A percentile compares a stretch with the other conserved stretches of the same genome.
Evolutionary conservation across 1,140 invertebrate species (phyloP).

Genomic region (Lutraria rhynchaena): DNA sequence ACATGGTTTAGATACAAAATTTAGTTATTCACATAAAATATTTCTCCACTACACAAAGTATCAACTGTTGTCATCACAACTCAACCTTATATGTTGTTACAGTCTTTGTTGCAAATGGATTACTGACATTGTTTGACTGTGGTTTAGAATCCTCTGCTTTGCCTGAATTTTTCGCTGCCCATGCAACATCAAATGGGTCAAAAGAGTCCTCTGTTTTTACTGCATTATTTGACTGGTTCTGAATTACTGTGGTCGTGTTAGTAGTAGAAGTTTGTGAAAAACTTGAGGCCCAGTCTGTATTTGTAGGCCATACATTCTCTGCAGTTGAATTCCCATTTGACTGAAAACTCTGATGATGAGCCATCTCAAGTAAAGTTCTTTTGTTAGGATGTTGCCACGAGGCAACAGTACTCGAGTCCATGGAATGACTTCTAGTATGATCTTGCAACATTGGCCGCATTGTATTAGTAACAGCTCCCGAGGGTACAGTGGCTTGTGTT

Average conservation of each 20-base stretch:
- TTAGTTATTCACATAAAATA: too few species aligned
- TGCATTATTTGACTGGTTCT: constrained; percentile 66
- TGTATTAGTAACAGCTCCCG: constrained; percentile 64
- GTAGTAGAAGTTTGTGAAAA: constrained; percentile 57
- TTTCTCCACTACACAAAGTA: too few species aligned
- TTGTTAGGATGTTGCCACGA: constrained; percentile 60
- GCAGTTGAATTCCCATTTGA: constrained; percentile 62
- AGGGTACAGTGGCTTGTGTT: constrained; percentile 67
- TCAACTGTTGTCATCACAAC: constrained; percentile 79
- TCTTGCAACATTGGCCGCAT: constrained; percentile 61
- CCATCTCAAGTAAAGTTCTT: constrained; percentile 70
- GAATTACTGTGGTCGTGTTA: constrained; percentile 72
- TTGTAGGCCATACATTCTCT: constrained; percentile 25
- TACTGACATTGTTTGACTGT: constrained; percentile 68
- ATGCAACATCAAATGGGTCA: constrained; percentile 94
- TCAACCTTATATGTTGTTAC: constrained; percentile 85
- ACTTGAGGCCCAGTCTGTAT: constrained; percentile 50
- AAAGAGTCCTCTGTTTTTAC: constrained; percentile 57
- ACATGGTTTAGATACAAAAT: too few species aligned
- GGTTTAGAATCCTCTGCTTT: constrained; percentile 63
- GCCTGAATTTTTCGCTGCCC: constrained; percentile 86
- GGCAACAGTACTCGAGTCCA: constrained; percentile 80
- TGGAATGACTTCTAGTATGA: constrained; percentile 86
- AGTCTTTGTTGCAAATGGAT: constrained; percentile 83
- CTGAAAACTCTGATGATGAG: constrained; percentile 73